phyloP scores from a whole-genome alignment of 1,140 invertebrate genomes.

The Megathymus violae region DNA sequence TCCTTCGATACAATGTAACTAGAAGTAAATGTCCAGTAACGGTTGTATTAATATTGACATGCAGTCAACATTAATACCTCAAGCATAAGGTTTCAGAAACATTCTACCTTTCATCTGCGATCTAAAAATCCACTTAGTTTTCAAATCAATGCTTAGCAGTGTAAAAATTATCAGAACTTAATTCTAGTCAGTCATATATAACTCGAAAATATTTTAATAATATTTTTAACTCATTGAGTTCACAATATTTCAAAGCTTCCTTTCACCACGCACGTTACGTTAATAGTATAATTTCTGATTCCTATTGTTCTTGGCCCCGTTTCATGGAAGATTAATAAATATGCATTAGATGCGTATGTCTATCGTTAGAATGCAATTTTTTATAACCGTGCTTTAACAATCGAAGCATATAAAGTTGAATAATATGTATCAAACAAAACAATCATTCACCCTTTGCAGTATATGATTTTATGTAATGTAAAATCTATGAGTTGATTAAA shows the following conservation, averaged over 20 bases:
- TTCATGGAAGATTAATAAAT: constrained; percentile 42
- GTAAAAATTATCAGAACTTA: constrained; percentile 38
- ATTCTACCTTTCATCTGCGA: too few relatives aligned
- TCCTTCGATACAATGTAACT: not conserved
- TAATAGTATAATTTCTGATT: constrained; percentile 41
- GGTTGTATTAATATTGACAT: too few relatives aligned
- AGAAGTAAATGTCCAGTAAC: not conserved
- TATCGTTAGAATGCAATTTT: constrained; percentile 30
- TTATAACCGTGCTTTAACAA: constrained; percentile 15
- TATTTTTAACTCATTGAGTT: constrained; percentile 28
- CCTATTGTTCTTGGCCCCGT: constrained; percentile 65
- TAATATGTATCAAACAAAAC: too few relatives aligned
- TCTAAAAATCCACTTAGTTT: too few relatives aligned
- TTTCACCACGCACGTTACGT: constrained; percentile 53
- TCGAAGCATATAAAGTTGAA: too few relatives aligned
- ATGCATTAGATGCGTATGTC: constrained; percentile 23
- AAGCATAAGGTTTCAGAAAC: too few relatives aligned
- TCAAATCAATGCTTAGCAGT: too few relatives aligned
- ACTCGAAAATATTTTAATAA: not conserved
- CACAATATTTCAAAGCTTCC: constrained; percentile 47
- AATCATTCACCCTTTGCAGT: too few relatives aligned
- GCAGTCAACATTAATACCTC: not conserved
- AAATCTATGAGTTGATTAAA: too few relatives aligned
- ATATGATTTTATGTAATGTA: too few relatives aligned
- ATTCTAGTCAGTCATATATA: constrained; percentile 1